Percentiles rank a stretch among this genome's conserved stretches.
phyloP scores from a whole-genome alignment of 37 sponge, comb jelly and placozoan genomes.

The Cliona cf. orientalis region DNA sequence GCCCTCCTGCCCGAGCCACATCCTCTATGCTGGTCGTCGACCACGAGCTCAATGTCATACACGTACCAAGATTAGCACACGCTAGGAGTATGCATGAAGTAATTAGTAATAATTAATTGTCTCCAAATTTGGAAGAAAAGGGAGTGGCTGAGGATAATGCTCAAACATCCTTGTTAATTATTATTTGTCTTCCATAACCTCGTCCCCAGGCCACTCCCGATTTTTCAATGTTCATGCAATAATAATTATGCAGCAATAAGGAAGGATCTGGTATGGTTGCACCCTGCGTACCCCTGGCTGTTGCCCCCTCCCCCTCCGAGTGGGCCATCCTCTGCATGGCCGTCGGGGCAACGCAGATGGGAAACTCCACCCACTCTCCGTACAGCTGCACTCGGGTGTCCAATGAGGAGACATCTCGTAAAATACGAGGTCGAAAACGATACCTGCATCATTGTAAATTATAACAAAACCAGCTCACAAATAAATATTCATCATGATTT shows the following conservation, averaged over 20 bases:
- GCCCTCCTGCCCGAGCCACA: conserved; percentile 54
- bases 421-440: conserved; percentile 72
- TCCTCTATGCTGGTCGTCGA: conserved; percentile 79
- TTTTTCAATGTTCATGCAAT: too few species aligned
- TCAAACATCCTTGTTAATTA: neutral
- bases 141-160: neutral
- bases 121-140: neutral
- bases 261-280: neutral
- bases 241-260: neutral
- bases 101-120: neutral
- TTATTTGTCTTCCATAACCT: too few species aligned
- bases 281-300: conserved; percentile 68
- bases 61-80: conserved; percentile 39
- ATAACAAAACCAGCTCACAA: too few species aligned
- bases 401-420: conserved; percentile 73
- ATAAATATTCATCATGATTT: too few species aligned
- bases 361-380: conserved; percentile 75
- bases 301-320: conserved; percentile 84
- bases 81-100: conserved; percentile 40
- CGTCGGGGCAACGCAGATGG: conserved; percentile 89
- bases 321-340: conserved; percentile 93
- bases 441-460: conserved; percentile 67
- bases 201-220: too few species aligned
- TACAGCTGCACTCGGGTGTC: conserved; percentile 44
- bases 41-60: conserved; percentile 87